These are phyloP conservation scores for Isichthys henryi DNA, from an alignment of 2,113 vertebrate species.

Conservation along the genomic window DNA sequence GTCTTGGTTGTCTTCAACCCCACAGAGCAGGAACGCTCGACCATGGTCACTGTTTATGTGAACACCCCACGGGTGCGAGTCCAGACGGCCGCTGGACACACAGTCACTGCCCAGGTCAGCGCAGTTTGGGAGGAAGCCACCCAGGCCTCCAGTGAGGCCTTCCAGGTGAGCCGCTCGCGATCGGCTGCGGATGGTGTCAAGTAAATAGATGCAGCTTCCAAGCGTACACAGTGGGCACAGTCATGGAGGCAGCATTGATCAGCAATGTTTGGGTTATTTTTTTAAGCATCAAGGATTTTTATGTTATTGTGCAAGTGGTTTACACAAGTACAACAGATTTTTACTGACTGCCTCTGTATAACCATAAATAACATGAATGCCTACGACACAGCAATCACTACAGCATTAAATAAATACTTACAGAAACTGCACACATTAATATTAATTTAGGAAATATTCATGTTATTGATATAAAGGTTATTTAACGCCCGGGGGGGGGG, in stretches of 20 bases:
- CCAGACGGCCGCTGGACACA: constrained; percentile 55
- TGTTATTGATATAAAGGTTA: neutral
- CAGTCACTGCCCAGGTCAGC: constrained; percentile 66
- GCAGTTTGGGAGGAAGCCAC: constrained; percentile 71
- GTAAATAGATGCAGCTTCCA: neutral
- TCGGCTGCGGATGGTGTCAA: neutral
- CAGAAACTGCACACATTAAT: neutral
- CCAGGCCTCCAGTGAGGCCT: constrained; percentile 57
- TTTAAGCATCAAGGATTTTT: neutral
- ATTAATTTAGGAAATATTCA: neutral
- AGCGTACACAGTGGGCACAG: neutral
- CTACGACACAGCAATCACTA: neutral
- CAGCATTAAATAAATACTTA: neutral
- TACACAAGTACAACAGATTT: neutral
- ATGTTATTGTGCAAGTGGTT: neutral
- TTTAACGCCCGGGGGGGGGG: no score
- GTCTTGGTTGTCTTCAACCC: constrained; percentile 76
- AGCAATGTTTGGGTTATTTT: neutral
- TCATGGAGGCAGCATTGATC: neutral
- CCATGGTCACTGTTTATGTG: constrained; percentile 66
- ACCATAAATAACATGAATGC: neutral
- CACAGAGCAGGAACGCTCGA: constrained; percentile 64
- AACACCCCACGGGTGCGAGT: constrained; percentile 62
- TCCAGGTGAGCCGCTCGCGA: constrained; percentile 61
- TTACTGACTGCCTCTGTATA: neutral